Conservation (phyloP, 2,797 vertebrate genomes). For the Prunella strophiata region DNA sequence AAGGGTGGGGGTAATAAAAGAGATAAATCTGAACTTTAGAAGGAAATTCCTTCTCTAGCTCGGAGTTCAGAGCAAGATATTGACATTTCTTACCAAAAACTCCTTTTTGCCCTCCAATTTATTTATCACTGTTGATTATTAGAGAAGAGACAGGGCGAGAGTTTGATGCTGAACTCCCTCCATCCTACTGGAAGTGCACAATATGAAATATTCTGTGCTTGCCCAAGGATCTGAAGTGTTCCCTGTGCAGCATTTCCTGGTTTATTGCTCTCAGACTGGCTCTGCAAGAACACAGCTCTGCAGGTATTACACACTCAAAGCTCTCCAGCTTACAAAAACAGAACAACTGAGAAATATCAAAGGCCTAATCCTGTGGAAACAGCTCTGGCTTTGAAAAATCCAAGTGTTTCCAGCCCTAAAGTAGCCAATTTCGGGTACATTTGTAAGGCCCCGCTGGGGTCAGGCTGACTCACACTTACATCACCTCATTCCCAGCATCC, state of each 20-base stretch:
- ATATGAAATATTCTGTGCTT: neutral
- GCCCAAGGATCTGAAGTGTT: neutral
- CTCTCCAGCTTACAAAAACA: neutral
- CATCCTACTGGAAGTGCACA: neutral
- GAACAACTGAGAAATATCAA: neutral
- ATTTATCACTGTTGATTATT: neutral
- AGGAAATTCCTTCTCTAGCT: neutral
- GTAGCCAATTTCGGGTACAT: neutral
- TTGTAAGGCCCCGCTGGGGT: neutral
- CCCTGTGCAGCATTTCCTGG: neutral
- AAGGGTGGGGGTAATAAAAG: neutral
- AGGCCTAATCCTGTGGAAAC: neutral
- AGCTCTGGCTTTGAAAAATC: neutral
- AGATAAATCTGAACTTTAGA: neutral
- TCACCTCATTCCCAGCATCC: neutral
- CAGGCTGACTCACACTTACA: neutral
- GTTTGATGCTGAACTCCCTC: neutral
- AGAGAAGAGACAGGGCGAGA: neutral
- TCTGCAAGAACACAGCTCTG: neutral
- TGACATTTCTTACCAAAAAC: neutral
- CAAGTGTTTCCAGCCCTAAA: neutral
- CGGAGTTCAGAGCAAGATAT: neutral
- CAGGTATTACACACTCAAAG: neutral
- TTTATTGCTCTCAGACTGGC: neutral
- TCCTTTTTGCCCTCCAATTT: neutral